Conservation (phyloP, 2,888 invertebrate species). For the Girardia tigrina region DNA sequence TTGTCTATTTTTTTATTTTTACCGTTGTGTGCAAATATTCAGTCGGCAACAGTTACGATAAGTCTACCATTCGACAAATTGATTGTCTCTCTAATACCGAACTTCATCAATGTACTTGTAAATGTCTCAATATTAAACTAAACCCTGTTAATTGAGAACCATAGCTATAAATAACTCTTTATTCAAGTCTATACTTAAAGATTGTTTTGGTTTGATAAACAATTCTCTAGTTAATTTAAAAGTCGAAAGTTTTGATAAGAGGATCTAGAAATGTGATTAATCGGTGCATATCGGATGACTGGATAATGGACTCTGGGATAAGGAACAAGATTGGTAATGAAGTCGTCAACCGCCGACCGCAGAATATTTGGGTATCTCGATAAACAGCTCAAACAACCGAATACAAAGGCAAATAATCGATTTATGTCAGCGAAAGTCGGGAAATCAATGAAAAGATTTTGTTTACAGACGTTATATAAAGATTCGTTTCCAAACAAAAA, state of each 20-base stretch:
- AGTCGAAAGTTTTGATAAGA: conserved; percentile 28
- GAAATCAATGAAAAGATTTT: conserved; percentile 27
- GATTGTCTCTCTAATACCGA: conserved; percentile 41
- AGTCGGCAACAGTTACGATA: too few relatives aligned
- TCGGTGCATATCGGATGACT: conserved; percentile 32
- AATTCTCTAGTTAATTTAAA: conserved; percentile 33
- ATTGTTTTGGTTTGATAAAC: conserved; percentile 34
- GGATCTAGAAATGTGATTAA: conserved; percentile 2
- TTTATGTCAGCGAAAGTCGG: conserved; percentile 36
- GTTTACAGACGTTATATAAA: conserved; percentile 32
- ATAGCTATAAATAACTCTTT: conserved; percentile 21
- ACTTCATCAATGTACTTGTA: conserved; percentile 37
- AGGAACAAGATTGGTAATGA: conserved; percentile 37
- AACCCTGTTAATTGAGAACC: not conserved
- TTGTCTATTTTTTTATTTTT: too few relatives aligned
- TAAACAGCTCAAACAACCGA: conserved; percentile 23
- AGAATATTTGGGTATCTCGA: conserved; percentile 26
- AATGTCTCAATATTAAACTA: not conserved
- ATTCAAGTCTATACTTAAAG: not conserved
- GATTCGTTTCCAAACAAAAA: conserved; percentile 37
- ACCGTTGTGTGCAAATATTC: too few relatives aligned
- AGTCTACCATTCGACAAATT: conserved; percentile 45
- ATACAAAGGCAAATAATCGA: conserved; percentile 35
- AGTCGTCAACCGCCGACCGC: conserved; percentile 33
- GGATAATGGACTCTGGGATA: conserved; percentile 37